Base-by-base conservation (phyloP, 2,797 vertebrate species). In the Psittacula derbiana region DNA sequence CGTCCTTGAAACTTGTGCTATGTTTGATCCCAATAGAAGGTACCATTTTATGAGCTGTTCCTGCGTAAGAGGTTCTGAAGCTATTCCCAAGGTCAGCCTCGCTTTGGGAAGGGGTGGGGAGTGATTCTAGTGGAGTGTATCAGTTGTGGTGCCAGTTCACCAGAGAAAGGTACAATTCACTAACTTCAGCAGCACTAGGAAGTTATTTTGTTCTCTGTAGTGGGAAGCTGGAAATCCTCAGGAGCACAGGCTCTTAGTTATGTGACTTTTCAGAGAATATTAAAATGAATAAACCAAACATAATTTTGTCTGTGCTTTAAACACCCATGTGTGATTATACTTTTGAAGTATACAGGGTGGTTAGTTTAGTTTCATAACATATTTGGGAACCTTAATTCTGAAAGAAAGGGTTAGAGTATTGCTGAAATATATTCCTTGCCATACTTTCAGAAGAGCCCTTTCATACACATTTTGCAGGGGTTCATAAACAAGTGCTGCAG, bases 231-330 rank as follows among this genome's bases (percentile, higher is more conserved):
- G 36, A 92, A 88, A 81, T 66, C n/a, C 58, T 97, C 79, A 94
- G 79, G 65, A 78, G 49, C 90, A 61, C 65, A 78, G 55, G 47
- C 78, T 87, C 19, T 95, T 58, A 90, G 91, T 94, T 97, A 73
- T 61, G 94, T 88, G 79, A 36, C 86, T 96, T 97, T 65, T 93
- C 92, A 92, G 92, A 90, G 74, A 95, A 67, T 62, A 80, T 81
- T 89, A 88, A 97, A 96, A 94, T 97, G 80, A 65, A 92, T 91
- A 91, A 95, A 61, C 21, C 92, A 93, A 88, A 79, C n/a, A 16
- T 23, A 16, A 58, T 33, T 58, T 36, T 23, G 4, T 58, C 55
- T 58, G 55, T 36, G 24, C 23, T 58, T 58, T 16, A 24, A 57
- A 33, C 55, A 36, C n/a, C 55, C n/a, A 16, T 58, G 60, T 64